Base-by-base conservation (phyloP, 2,888 invertebrate genomes). In the Neria commutata region DNA sequence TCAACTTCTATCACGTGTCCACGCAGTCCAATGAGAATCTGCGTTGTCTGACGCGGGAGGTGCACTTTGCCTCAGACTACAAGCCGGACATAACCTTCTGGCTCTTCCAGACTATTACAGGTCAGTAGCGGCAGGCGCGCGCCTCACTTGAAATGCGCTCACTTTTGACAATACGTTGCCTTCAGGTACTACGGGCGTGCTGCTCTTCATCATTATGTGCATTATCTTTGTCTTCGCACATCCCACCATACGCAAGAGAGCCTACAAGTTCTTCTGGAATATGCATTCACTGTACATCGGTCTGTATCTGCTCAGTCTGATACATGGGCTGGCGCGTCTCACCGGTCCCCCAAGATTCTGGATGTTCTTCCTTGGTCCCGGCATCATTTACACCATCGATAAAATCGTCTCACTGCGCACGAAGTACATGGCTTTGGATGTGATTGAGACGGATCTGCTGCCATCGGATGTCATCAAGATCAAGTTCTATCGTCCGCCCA, bases 191-290 rank as follows among this genome's bases (percentile, higher is more conserved):
- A 94, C 92, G 2, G 95, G 96, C 11, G 92, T 97, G 1, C 75
- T 94, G 1, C 84, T 97, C 0, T 96, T 95, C 77, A 85, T 92
- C 54, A 89, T 95, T 54, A 95, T 96, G 92, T 92, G 93, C 77
- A 90, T 96, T 54, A 97, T 98, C 69, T 95, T 96, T 77, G 91
- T 95, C n/a, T 98, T 98, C 78, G 96, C 97, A 0, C 95, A 96
- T 83, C 95, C 96, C 0, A 89, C 89, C 3, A 92, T 97, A 61
- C 87, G 97, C 48, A 93, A 95, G 79, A 91, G 92, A 70, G 96
- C 96, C 0, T 97, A 95, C 81, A 94, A 94, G 61, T 96, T 93
- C 84, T 97, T 97, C 83, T 97, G 97, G 92, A 89, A 91, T 61
- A 93, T 96, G 51, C 97, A 98, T 80, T 90, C 93, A 10, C 85